Evolutionary conservation across 2,888 invertebrate genomes (phyloP), one percentile per base, ranked within the genome.

Genomic region (Osmoderma eremita): DNA sequence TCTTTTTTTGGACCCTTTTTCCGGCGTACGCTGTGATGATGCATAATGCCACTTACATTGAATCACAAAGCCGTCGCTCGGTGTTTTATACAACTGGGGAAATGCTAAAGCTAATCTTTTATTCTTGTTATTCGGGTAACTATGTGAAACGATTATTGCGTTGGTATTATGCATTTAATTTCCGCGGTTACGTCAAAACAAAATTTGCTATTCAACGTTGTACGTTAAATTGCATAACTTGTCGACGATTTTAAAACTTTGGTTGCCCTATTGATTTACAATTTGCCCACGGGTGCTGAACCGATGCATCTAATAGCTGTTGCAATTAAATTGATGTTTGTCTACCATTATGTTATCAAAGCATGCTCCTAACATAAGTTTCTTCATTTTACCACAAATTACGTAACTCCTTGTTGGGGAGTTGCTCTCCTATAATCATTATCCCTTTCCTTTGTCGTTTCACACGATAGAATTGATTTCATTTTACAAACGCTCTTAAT

Each of bases 31-130:
- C 30, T 30, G 24, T 17, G 58, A 61, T 61, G 58, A 61, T 45
- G 30, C 58, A 61, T 61, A 61, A 61, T 48, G 24, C 45, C 58
- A 61, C 24, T 61, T 61, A 61, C 30, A 61, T 10, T 4, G 42
- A 45, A 48, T 61, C 24, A 17, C 45, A 30, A 10, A 30, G 45
- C 24, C 41, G 45, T 30, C 30, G 36, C 30, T 61, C 36, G 15
- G 30, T 45, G 20, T 17, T 61, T 61, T 61, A 61, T 17, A 24
- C 17, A 45, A 45, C 45, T 30, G 36, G 30, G 17, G 45, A 45
- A 48, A 36, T 22, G 13, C 20, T 20, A 10, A 17, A 30, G 30
- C 45, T 61, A 61, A 61, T 61, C 58, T 48, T 45, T 45, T 53
- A 22, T 45, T 45, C 42, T 42, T 41, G 30, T 45, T 24, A 24